Conservation (phyloP, 2,797 vertebrate species). For the Coluber constrictor region DNA sequence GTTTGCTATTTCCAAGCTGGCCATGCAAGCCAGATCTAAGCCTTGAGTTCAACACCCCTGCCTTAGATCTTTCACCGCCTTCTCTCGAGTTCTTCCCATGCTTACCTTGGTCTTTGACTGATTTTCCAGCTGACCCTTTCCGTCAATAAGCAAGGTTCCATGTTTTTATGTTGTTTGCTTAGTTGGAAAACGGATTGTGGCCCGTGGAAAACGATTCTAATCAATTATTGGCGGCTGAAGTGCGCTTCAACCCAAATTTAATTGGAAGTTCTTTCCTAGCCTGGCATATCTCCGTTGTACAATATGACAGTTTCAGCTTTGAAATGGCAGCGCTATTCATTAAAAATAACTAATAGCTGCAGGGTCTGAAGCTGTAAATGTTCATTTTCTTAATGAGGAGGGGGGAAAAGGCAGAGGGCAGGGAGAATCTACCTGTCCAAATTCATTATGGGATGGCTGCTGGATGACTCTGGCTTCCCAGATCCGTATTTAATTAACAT, state of each 20-base stretch:
- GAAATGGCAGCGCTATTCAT: constrained; percentile 70
- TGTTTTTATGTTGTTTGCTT: constrained; percentile 60
- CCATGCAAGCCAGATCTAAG: no score
- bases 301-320: constrained; percentile 64
- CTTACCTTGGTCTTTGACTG: background rate
- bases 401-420: constrained; percentile 36
- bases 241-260: constrained; percentile 62
- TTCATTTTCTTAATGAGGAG: constrained; percentile 64
- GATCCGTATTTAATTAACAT: constrained; percentile 75
- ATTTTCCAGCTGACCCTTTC: constrained; percentile 16
- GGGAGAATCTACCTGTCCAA: constrained; percentile 61
- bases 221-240: constrained; percentile 64
- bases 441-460: constrained; percentile 68
- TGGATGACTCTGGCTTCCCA: constrained; percentile 67
- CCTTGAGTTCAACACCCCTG: background rate
- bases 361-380: constrained; percentile 67
- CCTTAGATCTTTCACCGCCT: background rate
- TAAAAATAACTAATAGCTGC: constrained; percentile 73
- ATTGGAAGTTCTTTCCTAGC: constrained; percentile 70
- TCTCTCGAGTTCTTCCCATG: background rate
- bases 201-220: constrained; percentile 59
- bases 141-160: constrained; percentile 43
- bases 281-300: constrained; percentile 62
- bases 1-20: no score
- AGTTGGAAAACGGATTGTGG: constrained; percentile 51